These are phyloP conservation scores for Venturia canescens DNA, from an alignment of 1,140 invertebrate species.

Conservation along the genomic window DNA sequence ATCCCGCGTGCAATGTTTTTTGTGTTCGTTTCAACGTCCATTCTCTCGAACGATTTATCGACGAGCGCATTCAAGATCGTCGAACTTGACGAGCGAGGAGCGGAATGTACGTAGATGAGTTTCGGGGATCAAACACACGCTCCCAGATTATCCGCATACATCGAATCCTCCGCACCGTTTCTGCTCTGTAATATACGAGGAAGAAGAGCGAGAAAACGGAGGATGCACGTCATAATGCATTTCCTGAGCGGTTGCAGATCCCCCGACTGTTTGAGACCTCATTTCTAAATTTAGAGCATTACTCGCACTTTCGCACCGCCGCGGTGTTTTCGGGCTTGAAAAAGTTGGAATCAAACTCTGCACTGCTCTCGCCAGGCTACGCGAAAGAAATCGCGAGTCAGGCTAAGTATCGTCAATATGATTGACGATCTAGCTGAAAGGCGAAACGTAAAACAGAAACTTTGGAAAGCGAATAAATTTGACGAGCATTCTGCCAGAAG, in stretches of 20 bases:
- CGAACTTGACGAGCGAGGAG: slow-evolving; percentile 14
- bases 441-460: too few relatives aligned
- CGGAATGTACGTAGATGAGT: neutral
- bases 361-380: neutral
- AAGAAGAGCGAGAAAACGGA: neutral
- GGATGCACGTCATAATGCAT: neutral
- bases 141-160: neutral
- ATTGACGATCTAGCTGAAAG: neutral
- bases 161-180: neutral
- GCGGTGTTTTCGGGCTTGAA: neutral
- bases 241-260: neutral
- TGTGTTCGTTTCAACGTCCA: neutral
- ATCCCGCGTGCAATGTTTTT: neutral
- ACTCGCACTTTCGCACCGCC: neutral
- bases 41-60: slow-evolving; percentile 2
- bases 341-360: neutral
- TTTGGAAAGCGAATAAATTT: too few relatives aligned
- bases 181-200: neutral
- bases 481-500: too few relatives aligned
- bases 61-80: slow-evolving; percentile 12
- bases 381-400: too few relatives aligned
- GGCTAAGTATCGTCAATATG: neutral
- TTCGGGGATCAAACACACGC: neutral
- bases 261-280: neutral
- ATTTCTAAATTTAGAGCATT: slow-evolving; percentile 20